Percentiles rank a stretch among this genome's conserved stretches.
Evolutionary conservation across 2,797 vertebrate genomes (phyloP).

Genomic region (Sebastes minor): DNA sequence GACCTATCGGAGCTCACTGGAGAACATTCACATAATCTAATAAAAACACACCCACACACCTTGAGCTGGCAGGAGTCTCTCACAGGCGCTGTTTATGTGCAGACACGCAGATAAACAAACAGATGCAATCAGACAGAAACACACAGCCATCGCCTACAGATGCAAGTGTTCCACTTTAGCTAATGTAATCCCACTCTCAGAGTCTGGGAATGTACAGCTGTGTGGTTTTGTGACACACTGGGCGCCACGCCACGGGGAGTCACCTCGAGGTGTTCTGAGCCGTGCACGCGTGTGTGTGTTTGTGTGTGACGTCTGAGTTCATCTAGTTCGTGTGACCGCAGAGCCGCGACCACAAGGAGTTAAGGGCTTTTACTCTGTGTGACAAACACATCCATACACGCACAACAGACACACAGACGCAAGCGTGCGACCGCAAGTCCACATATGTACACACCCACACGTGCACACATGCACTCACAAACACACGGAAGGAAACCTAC

Average conservation of each 20-base stretch:
- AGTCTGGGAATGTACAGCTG: slow-evolving; percentile 76
- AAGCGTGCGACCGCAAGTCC: slow-evolving; percentile 38
- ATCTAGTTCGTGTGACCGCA: slow-evolving; percentile 53
- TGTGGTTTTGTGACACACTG: slow-evolving; percentile 77
- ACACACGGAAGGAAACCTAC: slow-evolving; percentile 20
- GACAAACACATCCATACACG: slow-evolving; percentile 45
- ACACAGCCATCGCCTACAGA: slow-evolving; percentile 43
- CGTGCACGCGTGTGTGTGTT: neutral
- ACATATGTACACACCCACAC: slow-evolving; percentile 42
- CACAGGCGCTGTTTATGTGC: slow-evolving; percentile 21
- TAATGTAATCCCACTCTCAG: slow-evolving; percentile 68
- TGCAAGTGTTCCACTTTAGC: slow-evolving; percentile 60
- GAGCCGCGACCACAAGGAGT: slow-evolving; percentile 47
- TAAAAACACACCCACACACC: slow-evolving; percentile 65
- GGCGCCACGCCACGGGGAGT: slow-evolving; percentile 70
- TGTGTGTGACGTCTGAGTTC: slow-evolving; percentile 27
- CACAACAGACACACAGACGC: slow-evolving; percentile 36
- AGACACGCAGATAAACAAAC: slow-evolving; percentile 58
- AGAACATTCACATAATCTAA: slow-evolving; percentile 39
- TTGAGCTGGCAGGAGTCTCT: slow-evolving; percentile 40
- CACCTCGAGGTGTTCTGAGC: slow-evolving; percentile 64
- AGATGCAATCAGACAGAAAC: slow-evolving; percentile 54
- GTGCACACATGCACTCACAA: slow-evolving; percentile 2
- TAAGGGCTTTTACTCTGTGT: slow-evolving; percentile 55
- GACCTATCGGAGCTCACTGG: slow-evolving; percentile 33